Percentiles rank a stretch among this genome's conserved stretches.
Conservation (phyloP, 2,797 vertebrate genomes). For the Ceyx erithaca region DNA sequence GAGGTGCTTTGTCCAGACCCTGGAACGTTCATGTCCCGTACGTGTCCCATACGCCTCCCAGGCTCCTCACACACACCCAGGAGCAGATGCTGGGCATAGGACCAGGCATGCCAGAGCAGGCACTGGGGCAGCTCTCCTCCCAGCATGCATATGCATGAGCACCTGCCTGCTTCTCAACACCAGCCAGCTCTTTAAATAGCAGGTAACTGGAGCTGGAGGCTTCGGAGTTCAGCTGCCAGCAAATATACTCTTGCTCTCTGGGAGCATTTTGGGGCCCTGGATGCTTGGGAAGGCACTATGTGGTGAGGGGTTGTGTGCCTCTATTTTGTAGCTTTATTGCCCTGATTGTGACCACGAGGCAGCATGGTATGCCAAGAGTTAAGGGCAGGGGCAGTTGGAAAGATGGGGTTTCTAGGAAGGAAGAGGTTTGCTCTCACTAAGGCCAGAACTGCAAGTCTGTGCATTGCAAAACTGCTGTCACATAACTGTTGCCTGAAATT, state of each 20-base stretch:
- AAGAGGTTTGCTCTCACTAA: not conserved
- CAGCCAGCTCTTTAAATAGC: not conserved
- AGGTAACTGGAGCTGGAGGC: not conserved
- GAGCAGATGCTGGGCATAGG: not conserved
- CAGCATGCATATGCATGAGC: not conserved
- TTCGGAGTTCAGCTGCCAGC: not conserved
- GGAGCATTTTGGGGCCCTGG: not conserved
- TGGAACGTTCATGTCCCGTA: not conserved
- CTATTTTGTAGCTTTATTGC: not conserved
- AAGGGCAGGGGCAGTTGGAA: not conserved
- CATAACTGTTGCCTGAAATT: not conserved
- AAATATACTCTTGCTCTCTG: not conserved
- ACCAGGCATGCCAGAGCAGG: not conserved
- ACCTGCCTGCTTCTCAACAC: not conserved
- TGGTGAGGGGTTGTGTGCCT: not conserved
- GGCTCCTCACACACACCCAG: rapidly evolving
- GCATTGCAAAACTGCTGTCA: not conserved
- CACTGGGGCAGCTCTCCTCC: not conserved
- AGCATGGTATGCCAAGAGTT: not conserved
- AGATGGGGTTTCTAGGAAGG: not conserved
- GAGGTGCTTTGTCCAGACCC: rapidly evolving
- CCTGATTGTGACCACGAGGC: not conserved
- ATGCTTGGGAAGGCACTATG: not conserved
- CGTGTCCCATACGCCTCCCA: rapidly evolving
- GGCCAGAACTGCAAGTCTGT: not conserved